Percentiles rank a stretch among this genome's conserved stretches.
These are phyloP conservation scores for Brachionus manjavacas DNA, from an alignment of 1,140 invertebrate species.

Conservation along the genomic window DNA sequence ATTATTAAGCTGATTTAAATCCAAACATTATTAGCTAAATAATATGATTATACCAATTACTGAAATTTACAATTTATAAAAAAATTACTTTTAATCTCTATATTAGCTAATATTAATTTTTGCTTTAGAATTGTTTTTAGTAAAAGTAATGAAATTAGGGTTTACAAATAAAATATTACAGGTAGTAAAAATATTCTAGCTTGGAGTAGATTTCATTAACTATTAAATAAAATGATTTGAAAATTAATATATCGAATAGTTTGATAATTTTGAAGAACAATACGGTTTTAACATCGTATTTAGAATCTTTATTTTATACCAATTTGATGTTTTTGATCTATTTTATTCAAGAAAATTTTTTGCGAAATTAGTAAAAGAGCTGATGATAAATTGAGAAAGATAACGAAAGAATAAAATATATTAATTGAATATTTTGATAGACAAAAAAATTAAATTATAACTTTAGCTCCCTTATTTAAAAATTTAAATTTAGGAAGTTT, in stretches of 20 bases:
- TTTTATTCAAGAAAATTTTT: not conserved
- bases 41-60: no score
- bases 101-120: not conserved
- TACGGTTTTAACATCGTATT: slow-evolving; percentile 22
- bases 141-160: no score
- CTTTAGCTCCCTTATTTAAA: slow-evolving; percentile 44
- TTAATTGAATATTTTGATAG: not conserved
- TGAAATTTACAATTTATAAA: no score
- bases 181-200: not conserved
- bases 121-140: not conserved
- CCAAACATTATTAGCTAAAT: no score
- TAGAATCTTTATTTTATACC: not conserved
- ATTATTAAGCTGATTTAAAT: no score
- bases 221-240: not conserved
- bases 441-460: slow-evolving; percentile 45
- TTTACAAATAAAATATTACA: no score
- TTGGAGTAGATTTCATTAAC: not conserved
- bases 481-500: slow-evolving; percentile 40
- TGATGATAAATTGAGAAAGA: slow-evolving; percentile 18
- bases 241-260: not conserved
- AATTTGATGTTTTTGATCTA: not conserved
- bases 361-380: not conserved
- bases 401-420: not conserved
- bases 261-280: not conserved
- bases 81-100: not conserved